phyloP scores from a whole-genome alignment of 1,140 invertebrate species.

The Dolichoris vasculosae region DNA sequence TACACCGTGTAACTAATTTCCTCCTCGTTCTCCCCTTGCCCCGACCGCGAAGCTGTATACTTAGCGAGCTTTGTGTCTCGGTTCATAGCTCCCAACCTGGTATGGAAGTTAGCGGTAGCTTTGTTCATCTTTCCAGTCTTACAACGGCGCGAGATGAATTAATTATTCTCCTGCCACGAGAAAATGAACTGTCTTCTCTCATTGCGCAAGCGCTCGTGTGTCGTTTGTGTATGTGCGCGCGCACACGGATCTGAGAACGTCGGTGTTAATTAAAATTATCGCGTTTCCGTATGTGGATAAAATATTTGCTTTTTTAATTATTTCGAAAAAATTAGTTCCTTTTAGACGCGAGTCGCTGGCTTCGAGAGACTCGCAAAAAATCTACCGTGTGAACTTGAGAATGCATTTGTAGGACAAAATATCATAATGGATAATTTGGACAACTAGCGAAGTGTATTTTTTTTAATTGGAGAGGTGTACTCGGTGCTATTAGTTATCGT shows the following conservation, averaged over 20 bases:
- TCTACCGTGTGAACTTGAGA: background rate
- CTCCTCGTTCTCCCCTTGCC: background rate
- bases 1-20: background rate
- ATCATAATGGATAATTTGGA: background rate
- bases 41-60: too few relatives aligned
- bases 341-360: background rate
- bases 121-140: conserved; percentile 28
- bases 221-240: too few relatives aligned
- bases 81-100: background rate
- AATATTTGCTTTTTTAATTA: conserved; percentile 26
- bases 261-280: conserved; percentile 43
- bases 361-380: background rate
- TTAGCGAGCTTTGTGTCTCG: background rate
- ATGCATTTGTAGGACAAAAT: background rate
- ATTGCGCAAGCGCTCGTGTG: background rate
- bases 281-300: background rate
- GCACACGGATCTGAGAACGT: background rate
- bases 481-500: background rate
- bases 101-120: background rate
- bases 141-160: conserved; percentile 23
- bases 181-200: conserved; percentile 16
- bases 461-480: background rate
- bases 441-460: background rate
- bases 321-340: conserved; percentile 7
- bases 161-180: conserved; percentile 51